These are phyloP conservation scores for Cynocephalus volans DNA, from an alignment of 2,113 vertebrate genomes.

Conservation along the genomic window DNA sequence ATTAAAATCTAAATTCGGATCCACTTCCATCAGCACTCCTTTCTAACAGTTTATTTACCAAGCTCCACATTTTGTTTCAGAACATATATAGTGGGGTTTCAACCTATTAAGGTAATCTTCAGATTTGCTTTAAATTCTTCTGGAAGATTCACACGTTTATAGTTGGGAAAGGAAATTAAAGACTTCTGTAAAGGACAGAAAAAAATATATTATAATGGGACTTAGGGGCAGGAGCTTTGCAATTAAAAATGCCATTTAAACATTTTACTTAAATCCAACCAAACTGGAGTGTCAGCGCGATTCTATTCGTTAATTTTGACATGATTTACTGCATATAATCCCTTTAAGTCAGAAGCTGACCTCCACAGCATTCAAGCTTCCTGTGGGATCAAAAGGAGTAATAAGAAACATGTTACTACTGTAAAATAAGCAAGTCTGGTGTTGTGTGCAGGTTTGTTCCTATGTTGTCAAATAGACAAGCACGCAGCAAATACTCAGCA, in stretches of 20 bases:
- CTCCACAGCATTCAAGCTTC: conserved; percentile 81
- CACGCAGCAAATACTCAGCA: conserved; percentile 80
- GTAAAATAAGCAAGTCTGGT: conserved; percentile 81
- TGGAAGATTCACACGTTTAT: conserved; percentile 76
- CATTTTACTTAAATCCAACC: conserved; percentile 72
- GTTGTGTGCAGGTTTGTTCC: conserved; percentile 75
- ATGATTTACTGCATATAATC: conserved; percentile 84
- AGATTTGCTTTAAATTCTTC: conserved; percentile 75
- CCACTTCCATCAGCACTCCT: background rate
- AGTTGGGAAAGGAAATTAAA: conserved; percentile 77
- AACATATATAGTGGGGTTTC: conserved; percentile 7
- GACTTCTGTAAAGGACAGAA: conserved; percentile 78
- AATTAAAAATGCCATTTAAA: conserved; percentile 83
- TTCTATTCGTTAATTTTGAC: conserved; percentile 84
- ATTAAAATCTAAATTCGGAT: conserved; percentile 58
- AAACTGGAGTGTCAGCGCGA: conserved; percentile 79
- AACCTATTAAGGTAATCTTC: conserved; percentile 64
- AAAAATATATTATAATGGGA: conserved; percentile 70
- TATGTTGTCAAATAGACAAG: conserved; percentile 81
- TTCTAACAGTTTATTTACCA: conserved; percentile 25
- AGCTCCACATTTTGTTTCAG: conserved; percentile 62
- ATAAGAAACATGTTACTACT: conserved; percentile 84
- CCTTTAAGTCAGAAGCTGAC: conserved; percentile 78
- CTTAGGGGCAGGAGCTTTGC: conserved; percentile 69
- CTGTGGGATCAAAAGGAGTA: conserved; percentile 84